phyloP scores from a whole-genome alignment of 2,888 invertebrate species.

The Eristalis pertinax region DNA sequence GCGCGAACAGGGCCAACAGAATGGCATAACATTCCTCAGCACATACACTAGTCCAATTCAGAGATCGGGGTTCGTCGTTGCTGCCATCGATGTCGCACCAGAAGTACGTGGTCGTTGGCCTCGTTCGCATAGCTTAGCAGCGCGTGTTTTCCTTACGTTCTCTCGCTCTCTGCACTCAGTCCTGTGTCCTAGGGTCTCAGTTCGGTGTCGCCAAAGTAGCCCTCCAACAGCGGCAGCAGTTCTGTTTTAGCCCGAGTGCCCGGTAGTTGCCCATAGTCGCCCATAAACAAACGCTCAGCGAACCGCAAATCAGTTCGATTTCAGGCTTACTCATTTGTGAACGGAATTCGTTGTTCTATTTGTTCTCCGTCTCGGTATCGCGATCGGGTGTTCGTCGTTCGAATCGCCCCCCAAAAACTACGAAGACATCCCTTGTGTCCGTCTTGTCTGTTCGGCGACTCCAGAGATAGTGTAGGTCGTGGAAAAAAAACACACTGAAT shows the following conservation, averaged over 20 bases:
- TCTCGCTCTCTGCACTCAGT: constrained; percentile 16
- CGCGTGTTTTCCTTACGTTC: constrained; percentile 24
- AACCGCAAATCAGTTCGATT: background rate
- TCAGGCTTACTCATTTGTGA: background rate
- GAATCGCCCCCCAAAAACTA: background rate
- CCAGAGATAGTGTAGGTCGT: background rate
- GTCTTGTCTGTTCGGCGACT: background rate
- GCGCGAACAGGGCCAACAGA: constrained; percentile 31
- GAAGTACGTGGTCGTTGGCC: constrained; percentile 72
- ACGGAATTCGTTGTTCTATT: background rate
- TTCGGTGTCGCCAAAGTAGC: background rate
- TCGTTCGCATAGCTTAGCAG: constrained; percentile 67
- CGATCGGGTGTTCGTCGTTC: background rate
- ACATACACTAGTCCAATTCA: constrained; percentile 26
- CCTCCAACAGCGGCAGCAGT: background rate
- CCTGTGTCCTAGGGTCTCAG: background rate
- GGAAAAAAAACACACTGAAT: background rate
- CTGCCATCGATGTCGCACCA: constrained; percentile 60
- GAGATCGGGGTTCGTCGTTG: constrained; percentile 61
- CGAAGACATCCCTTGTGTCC: no score
- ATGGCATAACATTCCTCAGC: constrained; percentile 44
- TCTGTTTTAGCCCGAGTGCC: constrained; percentile 9
- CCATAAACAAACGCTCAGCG: background rate
- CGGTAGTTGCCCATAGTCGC: background rate
- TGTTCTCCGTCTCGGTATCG: constrained; percentile 32